Evolutionary conservation across 2,797 vertebrate species (phyloP).

Genomic region (Poecilia picta): DNA sequence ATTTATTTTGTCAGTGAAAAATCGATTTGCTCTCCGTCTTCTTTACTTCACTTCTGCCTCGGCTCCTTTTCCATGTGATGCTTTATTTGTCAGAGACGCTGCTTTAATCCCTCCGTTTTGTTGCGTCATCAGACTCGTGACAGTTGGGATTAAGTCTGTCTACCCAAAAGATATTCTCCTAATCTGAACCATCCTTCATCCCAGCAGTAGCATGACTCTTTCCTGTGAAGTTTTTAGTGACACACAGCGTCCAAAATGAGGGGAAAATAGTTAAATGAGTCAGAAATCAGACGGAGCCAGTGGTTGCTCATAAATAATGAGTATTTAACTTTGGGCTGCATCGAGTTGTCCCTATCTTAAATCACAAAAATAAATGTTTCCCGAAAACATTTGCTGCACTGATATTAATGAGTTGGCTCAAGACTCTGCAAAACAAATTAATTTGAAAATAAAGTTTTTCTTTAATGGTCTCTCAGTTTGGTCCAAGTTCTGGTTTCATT

Average conservation of each 20-base stretch:
- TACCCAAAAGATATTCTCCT: slow-evolving; percentile 11
- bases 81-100: slow-evolving; percentile 17
- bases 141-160: slow-evolving; percentile 13
- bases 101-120: slow-evolving; percentile 15
- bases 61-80: slow-evolving; percentile 16
- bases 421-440: slow-evolving; percentile 1
- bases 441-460: neutral
- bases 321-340: neutral
- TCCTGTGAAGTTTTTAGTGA: slow-evolving; percentile 3
- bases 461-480: neutral
- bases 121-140: slow-evolving; percentile 23
- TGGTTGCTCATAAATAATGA: slow-evolving; percentile 13
- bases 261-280: slow-evolving; percentile 6
- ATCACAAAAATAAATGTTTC: neutral
- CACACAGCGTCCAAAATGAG: neutral
- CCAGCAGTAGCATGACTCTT: slow-evolving; percentile 8
- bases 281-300: slow-evolving; percentile 17
- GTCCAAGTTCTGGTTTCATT: neutral
- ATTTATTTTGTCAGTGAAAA: slow-evolving; percentile 18
- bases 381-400: slow-evolving; percentile 1
- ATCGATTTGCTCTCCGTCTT: neutral
- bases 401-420: neutral
- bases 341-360: neutral
- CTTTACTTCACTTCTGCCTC: neutral
- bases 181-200: slow-evolving; percentile 36